Evolutionary conservation across 2,113 vertebrate species (phyloP).

Genomic region (Mus spicilegus): DNA sequence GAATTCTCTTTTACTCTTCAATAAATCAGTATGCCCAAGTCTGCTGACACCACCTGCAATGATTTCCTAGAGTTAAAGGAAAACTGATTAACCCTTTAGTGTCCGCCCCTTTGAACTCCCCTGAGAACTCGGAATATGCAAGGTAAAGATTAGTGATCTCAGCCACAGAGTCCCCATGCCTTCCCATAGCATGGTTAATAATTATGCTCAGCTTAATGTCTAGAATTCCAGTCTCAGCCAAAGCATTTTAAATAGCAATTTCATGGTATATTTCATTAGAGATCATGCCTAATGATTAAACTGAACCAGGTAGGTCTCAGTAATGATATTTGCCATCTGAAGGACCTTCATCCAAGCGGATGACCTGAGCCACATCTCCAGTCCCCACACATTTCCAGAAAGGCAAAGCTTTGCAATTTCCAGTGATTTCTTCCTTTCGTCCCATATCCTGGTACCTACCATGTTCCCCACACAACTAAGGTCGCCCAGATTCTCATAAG

Average conservation of each 20-base stretch:
- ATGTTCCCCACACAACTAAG: not conserved
- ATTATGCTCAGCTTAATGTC: not conserved
- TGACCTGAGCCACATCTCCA: not conserved
- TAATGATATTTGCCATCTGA: slow-evolving; percentile 9
- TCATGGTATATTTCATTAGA: slow-evolving; percentile 52
- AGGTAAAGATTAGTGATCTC: not conserved
- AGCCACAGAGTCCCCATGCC: not conserved
- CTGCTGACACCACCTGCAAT: not conserved
- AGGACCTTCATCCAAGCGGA: not conserved
- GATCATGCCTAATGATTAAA: slow-evolving; percentile 63
- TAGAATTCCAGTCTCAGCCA: not conserved
- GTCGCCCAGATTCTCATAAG: not conserved
- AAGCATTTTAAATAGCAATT: not conserved
- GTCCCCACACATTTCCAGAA: not conserved
- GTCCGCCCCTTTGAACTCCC: not conserved
- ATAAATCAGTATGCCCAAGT: not conserved
- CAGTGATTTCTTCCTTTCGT: not conserved
- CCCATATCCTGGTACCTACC: not conserved
- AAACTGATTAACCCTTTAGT: slow-evolving; percentile 35
- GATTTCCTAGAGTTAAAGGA: slow-evolving; percentile 40
- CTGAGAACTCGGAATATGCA: not conserved
- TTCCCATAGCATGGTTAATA: not conserved
- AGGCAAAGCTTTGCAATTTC: not conserved
- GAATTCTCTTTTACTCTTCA: slow-evolving; percentile 2
- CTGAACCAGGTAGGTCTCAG: slow-evolving; percentile 40